Conservation (phyloP, 2,797 vertebrate species). For the Phrynocephalus vlangalii region DNA sequence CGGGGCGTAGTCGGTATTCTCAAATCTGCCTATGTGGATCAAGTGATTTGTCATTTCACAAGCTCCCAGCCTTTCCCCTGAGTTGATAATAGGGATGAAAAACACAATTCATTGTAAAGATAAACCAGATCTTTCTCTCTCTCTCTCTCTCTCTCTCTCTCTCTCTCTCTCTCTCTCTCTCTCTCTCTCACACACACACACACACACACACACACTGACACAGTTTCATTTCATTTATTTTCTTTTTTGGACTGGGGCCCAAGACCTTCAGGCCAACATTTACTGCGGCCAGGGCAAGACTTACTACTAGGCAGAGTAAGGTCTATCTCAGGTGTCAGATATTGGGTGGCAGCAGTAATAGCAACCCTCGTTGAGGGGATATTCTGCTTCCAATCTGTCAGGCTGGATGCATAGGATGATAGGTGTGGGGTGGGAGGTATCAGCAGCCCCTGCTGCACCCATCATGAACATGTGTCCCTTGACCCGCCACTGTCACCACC, state of each 20-base stretch:
- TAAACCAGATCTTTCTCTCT: not conserved
- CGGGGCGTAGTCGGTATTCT: slow-evolving; percentile 28
- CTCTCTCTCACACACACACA: too few species aligned
- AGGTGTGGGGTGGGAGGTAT: too few species aligned
- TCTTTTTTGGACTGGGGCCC: too few species aligned
- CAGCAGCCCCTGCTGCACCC: not conserved
- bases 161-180: too few species aligned
- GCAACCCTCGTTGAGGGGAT: too few species aligned
- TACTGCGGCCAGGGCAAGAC: not conserved
- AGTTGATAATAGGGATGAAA: not conserved
- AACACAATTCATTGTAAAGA: not conserved
- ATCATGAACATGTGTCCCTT: not conserved
- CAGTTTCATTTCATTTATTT: too few species aligned
- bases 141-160: too few species aligned
- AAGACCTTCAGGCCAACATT: too few species aligned
- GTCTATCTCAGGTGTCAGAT: not conserved
- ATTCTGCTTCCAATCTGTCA: too few species aligned
- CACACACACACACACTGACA: too few species aligned
- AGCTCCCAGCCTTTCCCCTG: slow-evolving; percentile 1
- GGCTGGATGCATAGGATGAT: too few species aligned
- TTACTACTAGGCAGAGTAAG: not conserved
- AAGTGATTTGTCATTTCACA: slow-evolving; percentile 6
- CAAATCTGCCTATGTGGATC: slow-evolving; percentile 28
- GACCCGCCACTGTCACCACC: not conserved
- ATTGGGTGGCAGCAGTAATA: too few species aligned